A percentile compares a stretch with the other conserved stretches of the same genome.
These are phyloP conservation scores for Encarsia formosa DNA, from an alignment of 2,888 invertebrate species.

Conservation along the genomic window DNA sequence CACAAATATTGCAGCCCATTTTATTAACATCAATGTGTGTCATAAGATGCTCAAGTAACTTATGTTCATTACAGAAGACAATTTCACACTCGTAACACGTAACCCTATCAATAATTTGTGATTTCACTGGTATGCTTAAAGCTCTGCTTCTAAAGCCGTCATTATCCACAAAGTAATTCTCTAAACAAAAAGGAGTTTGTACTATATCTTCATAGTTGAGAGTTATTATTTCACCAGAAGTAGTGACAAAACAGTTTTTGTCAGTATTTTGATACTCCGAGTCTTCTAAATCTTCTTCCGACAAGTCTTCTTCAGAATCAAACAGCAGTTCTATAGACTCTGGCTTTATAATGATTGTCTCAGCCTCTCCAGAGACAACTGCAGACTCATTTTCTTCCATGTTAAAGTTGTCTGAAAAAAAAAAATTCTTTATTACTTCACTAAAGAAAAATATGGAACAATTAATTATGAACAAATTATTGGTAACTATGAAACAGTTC, in stretches of 20 bases:
- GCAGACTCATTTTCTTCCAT: constrained; percentile 25
- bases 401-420: constrained; percentile 11
- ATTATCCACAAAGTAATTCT: constrained; percentile 27
- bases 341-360: constrained; percentile 29
- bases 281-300: constrained; percentile 14
- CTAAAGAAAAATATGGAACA: neutral
- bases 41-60: constrained; percentile 27
- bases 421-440: neutral
- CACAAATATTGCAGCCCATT: constrained; percentile 30
- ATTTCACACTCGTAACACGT: constrained; percentile 27
- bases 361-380: constrained; percentile 25
- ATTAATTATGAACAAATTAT: neutral
- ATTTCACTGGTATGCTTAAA: neutral
- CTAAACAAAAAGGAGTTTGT: constrained; percentile 29
- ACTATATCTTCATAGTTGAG: constrained; percentile 25
- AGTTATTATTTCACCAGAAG: constrained; percentile 22
- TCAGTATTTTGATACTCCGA: constrained; percentile 3
- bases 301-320: constrained; percentile 16
- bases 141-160: constrained; percentile 16
- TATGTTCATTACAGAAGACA: constrained; percentile 28
- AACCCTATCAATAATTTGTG: constrained; percentile 21
- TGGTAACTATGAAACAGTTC: neutral
- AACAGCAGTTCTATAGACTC: constrained; percentile 24
- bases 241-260: constrained; percentile 18
- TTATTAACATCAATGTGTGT: constrained; percentile 28